These are phyloP conservation scores for Willisornis vidua DNA, from an alignment of 2,113 vertebrate species.

Conservation along the genomic window DNA sequence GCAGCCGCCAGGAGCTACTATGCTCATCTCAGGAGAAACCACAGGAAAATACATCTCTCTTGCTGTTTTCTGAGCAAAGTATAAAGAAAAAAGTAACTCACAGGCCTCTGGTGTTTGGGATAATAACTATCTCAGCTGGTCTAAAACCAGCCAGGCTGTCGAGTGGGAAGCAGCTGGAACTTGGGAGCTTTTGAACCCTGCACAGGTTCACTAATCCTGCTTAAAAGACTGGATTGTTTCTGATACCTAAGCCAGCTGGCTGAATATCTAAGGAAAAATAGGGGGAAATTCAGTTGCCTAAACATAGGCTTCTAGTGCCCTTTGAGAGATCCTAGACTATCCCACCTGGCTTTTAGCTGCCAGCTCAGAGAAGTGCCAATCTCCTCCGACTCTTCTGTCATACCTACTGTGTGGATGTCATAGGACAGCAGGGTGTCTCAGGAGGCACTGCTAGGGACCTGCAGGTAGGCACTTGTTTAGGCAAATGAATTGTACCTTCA, in stretches of 20 bases:
- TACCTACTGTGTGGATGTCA: rapidly evolving
- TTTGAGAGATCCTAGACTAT: neutral
- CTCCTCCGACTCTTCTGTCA: neutral
- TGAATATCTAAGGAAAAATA: neutral
- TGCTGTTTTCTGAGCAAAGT: neutral
- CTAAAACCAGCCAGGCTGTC: neutral
- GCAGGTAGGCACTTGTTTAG: neutral
- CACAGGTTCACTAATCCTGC: neutral
- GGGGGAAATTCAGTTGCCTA: neutral
- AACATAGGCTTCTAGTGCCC: neutral
- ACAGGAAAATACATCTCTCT: neutral
- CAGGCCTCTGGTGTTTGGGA: neutral
- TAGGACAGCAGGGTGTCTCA: neutral
- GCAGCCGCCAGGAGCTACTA: neutral
- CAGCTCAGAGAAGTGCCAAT: neutral
- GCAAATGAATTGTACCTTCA: neutral
- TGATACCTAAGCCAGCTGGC: neutral
- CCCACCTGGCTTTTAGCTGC: neutral
- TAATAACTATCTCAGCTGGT: neutral
- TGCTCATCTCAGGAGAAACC: neutral
- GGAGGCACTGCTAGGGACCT: neutral
- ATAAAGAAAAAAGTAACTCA: neutral
- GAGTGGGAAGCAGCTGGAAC: neutral
- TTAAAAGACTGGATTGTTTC: neutral
- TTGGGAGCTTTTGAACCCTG: neutral